A percentile compares a stretch with the other conserved stretches of the same genome.
Conservation (phyloP, 2,888 invertebrate species). For the Drosophila siamana region DNA sequence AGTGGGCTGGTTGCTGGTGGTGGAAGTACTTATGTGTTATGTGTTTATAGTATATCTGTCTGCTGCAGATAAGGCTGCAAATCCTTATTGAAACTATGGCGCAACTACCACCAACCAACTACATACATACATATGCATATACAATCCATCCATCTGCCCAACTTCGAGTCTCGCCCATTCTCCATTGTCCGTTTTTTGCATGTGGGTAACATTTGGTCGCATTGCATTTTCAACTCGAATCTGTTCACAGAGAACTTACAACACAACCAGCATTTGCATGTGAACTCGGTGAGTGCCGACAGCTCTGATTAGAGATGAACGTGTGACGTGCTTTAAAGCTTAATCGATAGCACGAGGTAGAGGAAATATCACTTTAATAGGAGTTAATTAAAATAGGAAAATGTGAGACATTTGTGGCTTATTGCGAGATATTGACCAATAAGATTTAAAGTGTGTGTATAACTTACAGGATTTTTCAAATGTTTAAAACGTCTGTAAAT, state of each 20-base stretch:
- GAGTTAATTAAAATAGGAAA: no score
- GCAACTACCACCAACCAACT: slow-evolving; percentile 53
- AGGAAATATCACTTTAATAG: no score
- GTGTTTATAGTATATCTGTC: slow-evolving; percentile 21
- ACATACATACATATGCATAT: not conserved
- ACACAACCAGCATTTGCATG: slow-evolving; percentile 33
- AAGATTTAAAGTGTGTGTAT: not conserved
- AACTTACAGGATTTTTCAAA: no score
- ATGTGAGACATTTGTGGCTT: no score
- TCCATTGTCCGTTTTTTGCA: slow-evolving; percentile 44
- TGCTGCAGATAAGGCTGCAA: slow-evolving; percentile 55
- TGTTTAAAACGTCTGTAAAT: no score
- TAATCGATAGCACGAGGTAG: not conserved
- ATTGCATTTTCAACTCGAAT: slow-evolving; percentile 43
- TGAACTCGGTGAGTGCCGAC: slow-evolving; percentile 13
- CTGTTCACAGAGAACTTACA: slow-evolving; percentile 15
- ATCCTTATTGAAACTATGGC: slow-evolving; percentile 36
- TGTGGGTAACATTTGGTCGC: slow-evolving; percentile 35
- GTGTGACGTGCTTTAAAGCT: slow-evolving; percentile 1
- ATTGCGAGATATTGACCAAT: no score
- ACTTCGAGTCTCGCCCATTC: slow-evolving; percentile 9
- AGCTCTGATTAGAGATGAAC: slow-evolving; percentile 23
- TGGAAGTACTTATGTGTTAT: slow-evolving; percentile 1
- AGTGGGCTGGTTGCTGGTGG: slow-evolving; percentile 2
- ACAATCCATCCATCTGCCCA: slow-evolving; percentile 1